Evolutionary conservation across 2,113 vertebrate genomes (phyloP).

Genomic region (Ceyx cyanopectus): DNA sequence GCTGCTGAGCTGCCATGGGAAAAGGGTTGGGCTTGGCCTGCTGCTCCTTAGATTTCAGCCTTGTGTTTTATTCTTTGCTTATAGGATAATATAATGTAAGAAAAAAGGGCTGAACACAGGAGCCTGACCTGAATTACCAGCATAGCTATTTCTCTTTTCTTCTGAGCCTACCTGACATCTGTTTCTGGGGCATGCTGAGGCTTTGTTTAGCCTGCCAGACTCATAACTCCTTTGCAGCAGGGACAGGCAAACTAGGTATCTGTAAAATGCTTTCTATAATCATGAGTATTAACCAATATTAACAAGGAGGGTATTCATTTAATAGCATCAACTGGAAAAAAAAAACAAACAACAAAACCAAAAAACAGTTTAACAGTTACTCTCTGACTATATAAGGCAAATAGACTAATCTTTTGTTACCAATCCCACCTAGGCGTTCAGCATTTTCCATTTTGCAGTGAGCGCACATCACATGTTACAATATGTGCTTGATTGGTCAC

Average conservation of each 20-base stretch:
- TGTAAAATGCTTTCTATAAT: neutral
- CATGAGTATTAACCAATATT: neutral
- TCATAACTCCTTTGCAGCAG: neutral
- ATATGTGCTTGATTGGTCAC: neutral
- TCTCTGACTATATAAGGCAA: neutral
- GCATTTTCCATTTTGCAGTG: neutral
- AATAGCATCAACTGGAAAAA: neutral
- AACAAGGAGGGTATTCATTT: neutral
- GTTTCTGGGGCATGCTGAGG: neutral
- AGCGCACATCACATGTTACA: accelerated
- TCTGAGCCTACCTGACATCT: neutral
- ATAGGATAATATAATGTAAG: neutral
- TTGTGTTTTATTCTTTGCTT: neutral
- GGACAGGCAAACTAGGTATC: neutral
- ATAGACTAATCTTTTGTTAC: neutral
- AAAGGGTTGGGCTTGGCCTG: neutral
- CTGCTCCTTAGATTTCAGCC: neutral
- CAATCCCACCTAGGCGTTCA: neutral
- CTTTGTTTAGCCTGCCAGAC: neutral
- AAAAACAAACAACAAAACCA: neutral
- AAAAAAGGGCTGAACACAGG: neutral
- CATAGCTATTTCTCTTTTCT: neutral
- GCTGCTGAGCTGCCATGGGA: neutral
- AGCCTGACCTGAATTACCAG: neutral
- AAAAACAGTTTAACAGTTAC: neutral